Evolutionary conservation across 1,140 invertebrate genomes (phyloP), one percentile per base, ranked within the genome.

Genomic region (Maconellicoccus hirsutus): DNA sequence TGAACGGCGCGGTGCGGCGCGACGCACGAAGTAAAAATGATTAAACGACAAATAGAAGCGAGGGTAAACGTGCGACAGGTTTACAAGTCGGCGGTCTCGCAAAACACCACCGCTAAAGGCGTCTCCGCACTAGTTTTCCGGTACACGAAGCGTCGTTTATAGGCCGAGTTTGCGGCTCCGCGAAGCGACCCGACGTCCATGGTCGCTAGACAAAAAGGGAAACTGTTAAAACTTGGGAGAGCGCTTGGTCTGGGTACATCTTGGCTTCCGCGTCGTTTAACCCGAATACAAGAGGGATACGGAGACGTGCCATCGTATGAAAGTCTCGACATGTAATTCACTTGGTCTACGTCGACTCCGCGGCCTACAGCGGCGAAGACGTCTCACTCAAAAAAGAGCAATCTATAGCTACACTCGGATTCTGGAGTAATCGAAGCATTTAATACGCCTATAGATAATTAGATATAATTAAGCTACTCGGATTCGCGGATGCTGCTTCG

Each of bases 1-100:
- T n/a, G n/a, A n/a, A n/a, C n/a, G n/a, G n/a, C n/a, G n/a, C n/a
- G n/a, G n/a, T n/a, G 33, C 33, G 14, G 14, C 6, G 6, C 42
- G 42, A 16, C 42, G 3, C 42, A 52, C 42, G 3, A 22, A 66
- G 16, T 25, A 66, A 66, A 66, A 66, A 66, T 66, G 61, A 66
- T 66, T 66, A 66, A 66, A 66, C 61, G 61, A 66, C 61, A 26
- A 66, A 26, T 23, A 16, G 16, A 16, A 66, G 10, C 61, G 21
- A 66, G 61, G 61, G 61, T 66, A 66, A 66, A 4, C 61, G 21
- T 16, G 21, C 25, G 61, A 66, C 61, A 66, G 61, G 61, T 66
- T 66, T 66, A 10, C 21, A 66, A 23, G 61, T 66, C 61, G 25
- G 61, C 21, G 61, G 61, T 66, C 61, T 66, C 21, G 61, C 21